Base-by-base conservation (phyloP, 2,113 vertebrate genomes). In the Colossoma macropomum region DNA sequence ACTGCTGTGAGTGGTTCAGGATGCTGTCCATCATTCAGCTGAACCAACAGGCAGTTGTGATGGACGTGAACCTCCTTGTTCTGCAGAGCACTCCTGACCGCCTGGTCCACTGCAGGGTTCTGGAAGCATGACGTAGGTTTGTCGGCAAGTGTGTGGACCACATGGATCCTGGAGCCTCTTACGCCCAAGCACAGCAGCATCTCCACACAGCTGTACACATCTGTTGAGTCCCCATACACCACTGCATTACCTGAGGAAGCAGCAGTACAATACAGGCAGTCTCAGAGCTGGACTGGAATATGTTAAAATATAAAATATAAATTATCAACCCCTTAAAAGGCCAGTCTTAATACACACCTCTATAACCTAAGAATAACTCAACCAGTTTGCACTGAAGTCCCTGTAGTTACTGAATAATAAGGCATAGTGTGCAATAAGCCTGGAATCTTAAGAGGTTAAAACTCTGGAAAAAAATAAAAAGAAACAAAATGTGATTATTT, bases 181-280 rank as follows among this genome's bases (percentile, higher is more conserved):
- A 98, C 82, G 2, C 96, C 96, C 0, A 97, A 83, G 79, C 87
- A 38, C 19, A 98, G 91, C 77, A 99, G 91, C 1, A 90, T 84
- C 89, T 96, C 94, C 77, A 94, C 86, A 25, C 88, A 87, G 85
- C 30, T 97, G 91, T 95, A 98, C 73, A 90, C 87, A 16, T 99
- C 97, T 0, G 96, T 78, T 86, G 92, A 94, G 89, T 93, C 93
- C 59, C 98, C 98, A 15, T 98, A 99, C 81, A 99, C 92, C 70
- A 99, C 91, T 72, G 95, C 60, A 4, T 95, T 92, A 80, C 94
- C 98, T 99, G 84, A 84, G 85, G 75, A 21, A 23, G 50, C 5
- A 82, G 21, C 17, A 34, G 65, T 17, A 68, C 15, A 66, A 5
- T 9, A 28, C 60, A 27, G n/a, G 4, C 59, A 60, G 5, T n/a